These are phyloP conservation scores for Ophioderma brevispina DNA, from an alignment of 35 echinoderm and acorn worm genomes.

Conservation along the genomic window DNA sequence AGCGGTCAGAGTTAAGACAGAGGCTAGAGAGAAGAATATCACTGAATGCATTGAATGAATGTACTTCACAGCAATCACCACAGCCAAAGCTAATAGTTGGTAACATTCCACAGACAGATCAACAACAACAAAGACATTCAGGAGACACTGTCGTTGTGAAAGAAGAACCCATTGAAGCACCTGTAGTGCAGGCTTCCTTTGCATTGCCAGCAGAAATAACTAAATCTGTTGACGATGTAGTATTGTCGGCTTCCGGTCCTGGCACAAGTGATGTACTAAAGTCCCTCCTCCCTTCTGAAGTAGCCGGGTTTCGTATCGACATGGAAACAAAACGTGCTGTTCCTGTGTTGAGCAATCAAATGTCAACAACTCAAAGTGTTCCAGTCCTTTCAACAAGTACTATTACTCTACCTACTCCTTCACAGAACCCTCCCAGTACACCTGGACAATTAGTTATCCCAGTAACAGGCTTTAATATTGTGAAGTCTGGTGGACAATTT, in stretches of 20 bases:
- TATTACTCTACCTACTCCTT: not conserved
- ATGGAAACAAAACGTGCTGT: slow-evolving; percentile 74
- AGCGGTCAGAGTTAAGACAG: not conserved
- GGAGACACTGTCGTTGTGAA: not conserved
- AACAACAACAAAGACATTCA: not conserved
- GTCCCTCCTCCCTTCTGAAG: slow-evolving; percentile 36
- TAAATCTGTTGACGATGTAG: slow-evolving; percentile 7
- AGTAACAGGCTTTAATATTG: slow-evolving; percentile 88
- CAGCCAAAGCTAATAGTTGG: not conserved
- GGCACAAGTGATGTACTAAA: slow-evolving; percentile 32
- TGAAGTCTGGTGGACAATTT: slow-evolving; percentile 87
- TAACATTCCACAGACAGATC: too few relatives aligned
- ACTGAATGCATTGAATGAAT: not conserved
- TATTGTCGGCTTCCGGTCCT: slow-evolving; percentile 7
- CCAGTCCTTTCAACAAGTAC: not conserved
- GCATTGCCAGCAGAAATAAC: not conserved
- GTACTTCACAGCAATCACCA: not conserved
- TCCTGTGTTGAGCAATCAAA: slow-evolving; percentile 46
- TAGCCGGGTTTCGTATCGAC: slow-evolving; percentile 74
- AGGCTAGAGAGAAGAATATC: not conserved
- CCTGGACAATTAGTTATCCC: slow-evolving; percentile 72
- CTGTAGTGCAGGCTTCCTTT: not conserved
- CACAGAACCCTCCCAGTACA: slow-evolving; percentile 7
- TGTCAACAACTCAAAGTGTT: slow-evolving; percentile 21
- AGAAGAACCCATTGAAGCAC: not conserved